A percentile compares a stretch with the other conserved stretches of the same genome.
Evolutionary conservation across 2,113 vertebrate genomes (phyloP).

Genomic region (Eretmochelys imbricata): DNA sequence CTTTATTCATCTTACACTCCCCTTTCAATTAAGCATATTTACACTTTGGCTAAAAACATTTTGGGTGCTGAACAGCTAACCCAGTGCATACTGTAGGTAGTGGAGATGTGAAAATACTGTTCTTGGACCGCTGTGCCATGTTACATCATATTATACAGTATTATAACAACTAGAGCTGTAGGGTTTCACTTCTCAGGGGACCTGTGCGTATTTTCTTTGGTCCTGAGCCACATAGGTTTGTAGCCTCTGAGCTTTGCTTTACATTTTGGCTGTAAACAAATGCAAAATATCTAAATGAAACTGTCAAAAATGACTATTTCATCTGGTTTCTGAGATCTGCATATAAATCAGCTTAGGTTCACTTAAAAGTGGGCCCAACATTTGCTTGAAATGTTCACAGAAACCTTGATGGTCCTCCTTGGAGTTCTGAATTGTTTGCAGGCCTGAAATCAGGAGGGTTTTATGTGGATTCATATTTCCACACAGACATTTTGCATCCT

Average conservation of each 20-base stretch:
- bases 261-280: background rate
- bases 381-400: conserved; percentile 6
- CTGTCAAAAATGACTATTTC: background rate
- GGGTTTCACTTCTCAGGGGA: background rate
- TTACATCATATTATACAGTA: background rate
- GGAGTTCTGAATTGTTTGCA: rapidly evolving
- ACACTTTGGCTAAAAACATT: background rate
- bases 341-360: background rate
- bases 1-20: background rate
- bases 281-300: background rate
- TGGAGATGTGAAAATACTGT: background rate
- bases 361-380: background rate
- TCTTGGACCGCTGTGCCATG: background rate
- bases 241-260: background rate
- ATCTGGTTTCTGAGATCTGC: background rate
- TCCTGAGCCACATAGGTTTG: background rate
- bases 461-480: conserved; percentile 1
- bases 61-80: background rate
- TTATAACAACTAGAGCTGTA: background rate
- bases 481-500: background rate
- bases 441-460: background rate
- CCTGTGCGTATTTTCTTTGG: background rate
- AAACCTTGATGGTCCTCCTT: background rate
- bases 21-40: background rate
- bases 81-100: background rate